Evolutionary conservation across 2,113 vertebrate genomes (phyloP).

Genomic region (Acanthisitta chloris): DNA sequence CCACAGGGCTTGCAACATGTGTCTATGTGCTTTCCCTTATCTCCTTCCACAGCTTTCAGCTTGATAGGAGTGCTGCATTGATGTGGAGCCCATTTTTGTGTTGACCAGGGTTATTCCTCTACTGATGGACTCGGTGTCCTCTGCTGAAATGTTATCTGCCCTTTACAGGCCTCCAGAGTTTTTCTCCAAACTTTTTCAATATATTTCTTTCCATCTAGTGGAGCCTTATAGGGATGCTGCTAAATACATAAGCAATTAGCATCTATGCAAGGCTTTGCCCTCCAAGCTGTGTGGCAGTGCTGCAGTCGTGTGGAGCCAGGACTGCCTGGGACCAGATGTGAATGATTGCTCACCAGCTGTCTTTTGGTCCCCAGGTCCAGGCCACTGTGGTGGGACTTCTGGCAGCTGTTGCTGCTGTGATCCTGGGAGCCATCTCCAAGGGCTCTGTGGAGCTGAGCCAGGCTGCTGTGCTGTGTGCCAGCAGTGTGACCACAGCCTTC

Average conservation of each 20-base stretch:
- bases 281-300: neutral
- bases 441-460: constrained; percentile 83
- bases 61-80: neutral
- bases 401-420: constrained; percentile 86
- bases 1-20: neutral
- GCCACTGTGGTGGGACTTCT: constrained; percentile 93
- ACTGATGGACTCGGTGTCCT: neutral
- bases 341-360: neutral
- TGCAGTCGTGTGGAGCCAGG: neutral
- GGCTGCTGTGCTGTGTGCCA: constrained; percentile 87
- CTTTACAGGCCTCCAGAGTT: neutral
- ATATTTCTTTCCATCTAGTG: neutral
- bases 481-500: constrained; percentile 91
- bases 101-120: neutral
- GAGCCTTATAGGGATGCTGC: neutral
- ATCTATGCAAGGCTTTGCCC: neutral
- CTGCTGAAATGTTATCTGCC: constrained; percentile 16
- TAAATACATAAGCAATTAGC: neutral
- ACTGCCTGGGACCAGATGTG: neutral
- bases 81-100: neutral
- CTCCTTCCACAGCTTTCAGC: neutral
- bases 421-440: constrained; percentile 83
- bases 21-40: constrained; percentile 19
- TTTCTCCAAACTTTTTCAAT: neutral
- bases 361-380: constrained; percentile 81